phyloP scores from a whole-genome alignment of 2,797 vertebrate genomes.

The Ptychobarbus kaznakovi region DNA sequence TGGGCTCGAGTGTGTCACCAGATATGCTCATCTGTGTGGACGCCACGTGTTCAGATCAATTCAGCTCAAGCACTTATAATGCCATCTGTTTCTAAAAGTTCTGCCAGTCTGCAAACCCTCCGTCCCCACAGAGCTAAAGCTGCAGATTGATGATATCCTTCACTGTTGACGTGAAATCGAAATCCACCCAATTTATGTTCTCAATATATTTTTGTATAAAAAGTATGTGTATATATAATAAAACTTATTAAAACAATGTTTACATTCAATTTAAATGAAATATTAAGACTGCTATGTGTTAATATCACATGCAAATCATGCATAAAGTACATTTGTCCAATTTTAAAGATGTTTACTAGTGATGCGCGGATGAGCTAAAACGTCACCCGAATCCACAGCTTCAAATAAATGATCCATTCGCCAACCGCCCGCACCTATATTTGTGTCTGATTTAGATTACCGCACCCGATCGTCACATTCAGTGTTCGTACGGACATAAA shows the following conservation, averaged over 20 bases:
- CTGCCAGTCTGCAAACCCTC: conserved; percentile 12
- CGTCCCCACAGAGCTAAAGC: neutral
- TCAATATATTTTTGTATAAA: too few relatives aligned
- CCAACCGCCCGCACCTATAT: too few relatives aligned
- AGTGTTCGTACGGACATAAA: too few relatives aligned
- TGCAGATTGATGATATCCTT: conserved; percentile 9
- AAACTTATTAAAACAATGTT: too few relatives aligned
- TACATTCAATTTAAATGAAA: neutral
- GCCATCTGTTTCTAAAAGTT: conserved; percentile 22
- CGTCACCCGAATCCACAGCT: too few relatives aligned
- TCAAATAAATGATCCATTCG: too few relatives aligned
- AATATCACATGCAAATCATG: neutral
- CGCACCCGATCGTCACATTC: too few relatives aligned
- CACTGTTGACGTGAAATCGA: neutral
- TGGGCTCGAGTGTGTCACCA: neutral
- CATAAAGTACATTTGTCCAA: neutral
- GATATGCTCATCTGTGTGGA: neutral
- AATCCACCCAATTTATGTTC: neutral
- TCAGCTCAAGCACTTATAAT: conserved; percentile 6
- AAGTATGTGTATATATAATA: too few relatives aligned
- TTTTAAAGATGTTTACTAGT: neutral
- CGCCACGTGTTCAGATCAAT: neutral
- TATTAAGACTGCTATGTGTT: neutral
- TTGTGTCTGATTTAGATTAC: too few relatives aligned
- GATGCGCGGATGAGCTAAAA: too few relatives aligned